Percentiles rank a stretch among this genome's conserved stretches.
These are phyloP conservation scores for Subanguina moxae DNA, from an alignment of 1,140 invertebrate genomes.

Conservation along the genomic window DNA sequence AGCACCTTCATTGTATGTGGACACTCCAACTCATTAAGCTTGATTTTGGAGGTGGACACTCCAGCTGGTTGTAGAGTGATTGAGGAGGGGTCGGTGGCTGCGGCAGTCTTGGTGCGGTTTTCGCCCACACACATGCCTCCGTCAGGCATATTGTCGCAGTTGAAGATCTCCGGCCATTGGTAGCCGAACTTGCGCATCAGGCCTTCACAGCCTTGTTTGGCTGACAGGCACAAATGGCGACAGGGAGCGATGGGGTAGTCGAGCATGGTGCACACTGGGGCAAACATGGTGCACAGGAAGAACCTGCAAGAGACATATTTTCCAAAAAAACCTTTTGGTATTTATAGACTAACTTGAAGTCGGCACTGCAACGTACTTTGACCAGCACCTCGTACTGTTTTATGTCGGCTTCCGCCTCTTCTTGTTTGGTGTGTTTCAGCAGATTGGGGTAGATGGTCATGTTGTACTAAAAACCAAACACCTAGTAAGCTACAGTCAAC, in stretches of 20 bases:
- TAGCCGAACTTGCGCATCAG: slow-evolving; percentile 89
- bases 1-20: slow-evolving; percentile 49
- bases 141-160: slow-evolving; percentile 83
- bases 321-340: no score
- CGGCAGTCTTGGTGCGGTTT: slow-evolving; percentile 66
- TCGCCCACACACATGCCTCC: slow-evolving; percentile 78
- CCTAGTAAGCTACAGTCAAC: not conserved
- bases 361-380: slow-evolving; percentile 87
- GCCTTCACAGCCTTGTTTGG: slow-evolving; percentile 78
- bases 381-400: slow-evolving; percentile 91
- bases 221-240: slow-evolving; percentile 78
- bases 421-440: slow-evolving; percentile 84
- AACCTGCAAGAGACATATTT: no score
- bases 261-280: slow-evolving; percentile 88
- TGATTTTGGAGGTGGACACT: slow-evolving; percentile 11
- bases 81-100: slow-evolving; percentile 1
- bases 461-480: slow-evolving; percentile 70
- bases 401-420: slow-evolving; percentile 86
- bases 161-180: slow-evolving; percentile 84
- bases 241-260: slow-evolving; percentile 86
- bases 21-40: slow-evolving; percentile 31
- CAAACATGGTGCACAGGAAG: slow-evolving; percentile 91
- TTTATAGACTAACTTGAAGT: slow-evolving; percentile 68
- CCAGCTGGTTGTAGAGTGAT: not conserved
- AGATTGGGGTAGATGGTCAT: slow-evolving; percentile 92